A percentile compares a stretch with the other conserved stretches of the same genome.
Conservation (phyloP, 2,113 vertebrate genomes). For the Accipiter virgatus region DNA sequence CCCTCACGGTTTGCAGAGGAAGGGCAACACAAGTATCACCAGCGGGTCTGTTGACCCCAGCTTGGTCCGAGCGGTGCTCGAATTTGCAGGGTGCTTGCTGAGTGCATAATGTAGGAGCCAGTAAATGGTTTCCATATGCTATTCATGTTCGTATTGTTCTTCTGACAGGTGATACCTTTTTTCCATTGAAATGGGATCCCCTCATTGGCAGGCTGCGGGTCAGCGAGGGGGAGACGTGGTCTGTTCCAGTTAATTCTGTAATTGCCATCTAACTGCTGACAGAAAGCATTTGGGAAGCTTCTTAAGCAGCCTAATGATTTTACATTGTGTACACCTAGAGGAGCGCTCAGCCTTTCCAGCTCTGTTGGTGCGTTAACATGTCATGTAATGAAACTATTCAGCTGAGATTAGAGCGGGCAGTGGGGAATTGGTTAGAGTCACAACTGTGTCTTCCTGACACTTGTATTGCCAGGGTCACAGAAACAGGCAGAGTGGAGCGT, state of each 20-base stretch:
- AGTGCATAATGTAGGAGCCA: not conserved
- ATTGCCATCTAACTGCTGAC: constrained; percentile 42
- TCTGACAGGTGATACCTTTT: constrained; percentile 1
- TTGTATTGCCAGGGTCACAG: not conserved
- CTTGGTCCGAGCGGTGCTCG: not conserved
- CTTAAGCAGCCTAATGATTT: constrained; percentile 7
- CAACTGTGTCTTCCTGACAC: not conserved
- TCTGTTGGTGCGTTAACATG: not conserved
- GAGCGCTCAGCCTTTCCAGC: constrained; percentile 2
- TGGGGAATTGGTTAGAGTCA: not conserved
- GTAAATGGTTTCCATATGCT: constrained; percentile 26
- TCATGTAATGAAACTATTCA: constrained; percentile 2
- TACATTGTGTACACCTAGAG: constrained; percentile 5
- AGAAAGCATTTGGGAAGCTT: constrained; percentile 24
- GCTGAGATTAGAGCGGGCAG: not conserved
- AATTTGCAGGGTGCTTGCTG: not conserved
- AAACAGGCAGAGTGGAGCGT: not conserved
- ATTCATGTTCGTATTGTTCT: not conserved
- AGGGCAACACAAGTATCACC: not conserved
- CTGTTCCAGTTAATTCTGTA: constrained; percentile 32
- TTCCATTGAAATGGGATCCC: constrained; percentile 7
- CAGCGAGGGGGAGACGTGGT: not conserved
- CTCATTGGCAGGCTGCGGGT: not conserved
- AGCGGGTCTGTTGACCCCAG: not conserved
- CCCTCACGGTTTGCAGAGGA: not conserved